Percentiles rank a stretch among this genome's conserved stretches.
These are phyloP conservation scores for Motacilla tschutschensis DNA, from an alignment of 2,113 vertebrate species.

Conservation along the genomic window DNA sequence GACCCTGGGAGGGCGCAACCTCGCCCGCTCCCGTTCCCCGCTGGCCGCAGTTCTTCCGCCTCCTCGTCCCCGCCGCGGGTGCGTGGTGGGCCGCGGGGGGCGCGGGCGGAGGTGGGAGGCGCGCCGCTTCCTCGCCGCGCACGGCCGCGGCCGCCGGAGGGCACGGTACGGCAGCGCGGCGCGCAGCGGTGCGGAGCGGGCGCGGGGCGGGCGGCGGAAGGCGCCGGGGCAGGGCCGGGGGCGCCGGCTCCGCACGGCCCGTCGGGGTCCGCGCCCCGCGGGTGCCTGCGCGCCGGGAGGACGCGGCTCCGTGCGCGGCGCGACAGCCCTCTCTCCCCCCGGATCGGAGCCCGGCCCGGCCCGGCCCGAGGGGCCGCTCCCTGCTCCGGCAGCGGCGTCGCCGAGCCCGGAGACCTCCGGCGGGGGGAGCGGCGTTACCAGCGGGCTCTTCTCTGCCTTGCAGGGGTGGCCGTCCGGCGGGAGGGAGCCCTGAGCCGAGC, in stretches of 20 bases:
- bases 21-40: not conserved
- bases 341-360: not conserved
- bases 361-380: not conserved
- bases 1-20: conserved; percentile 43
- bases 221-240: not conserved
- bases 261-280: not conserved
- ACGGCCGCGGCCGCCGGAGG: not conserved
- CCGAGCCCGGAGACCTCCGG: not conserved
- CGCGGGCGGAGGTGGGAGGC: not conserved
- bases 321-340: too few species aligned
- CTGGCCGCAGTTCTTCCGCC: not conserved
- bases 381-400: not conserved
- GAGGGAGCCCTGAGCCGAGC: conserved; percentile 6
- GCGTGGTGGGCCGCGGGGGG: not conserved
- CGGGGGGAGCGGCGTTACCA: not conserved
- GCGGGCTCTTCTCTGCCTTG: not conserved
- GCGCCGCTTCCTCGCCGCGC: not conserved
- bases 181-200: not conserved
- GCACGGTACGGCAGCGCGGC: not conserved
- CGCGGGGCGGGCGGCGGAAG: not conserved
- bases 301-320: not conserved
- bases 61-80: not conserved
- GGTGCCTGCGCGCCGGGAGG: not conserved
- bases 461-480: conserved; percentile 19
- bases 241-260: not conserved